A percentile compares a stretch with the other conserved stretches of the same genome.
Conservation (phyloP, 2,113 vertebrate genomes). For the Periophthalmus modestus region DNA sequence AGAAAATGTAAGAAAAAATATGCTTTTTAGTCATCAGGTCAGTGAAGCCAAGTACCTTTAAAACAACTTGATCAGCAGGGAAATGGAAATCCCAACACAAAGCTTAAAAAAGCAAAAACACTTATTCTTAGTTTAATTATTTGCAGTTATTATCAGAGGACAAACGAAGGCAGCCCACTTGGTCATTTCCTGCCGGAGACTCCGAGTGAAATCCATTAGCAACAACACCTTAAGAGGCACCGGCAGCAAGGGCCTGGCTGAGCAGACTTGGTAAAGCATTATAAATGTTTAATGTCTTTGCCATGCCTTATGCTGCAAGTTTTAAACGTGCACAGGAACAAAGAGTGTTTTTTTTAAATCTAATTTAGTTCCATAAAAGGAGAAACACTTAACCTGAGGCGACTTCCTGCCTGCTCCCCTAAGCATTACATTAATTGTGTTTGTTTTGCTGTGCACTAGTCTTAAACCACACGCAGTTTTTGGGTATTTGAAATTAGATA, state of each 20-base stretch:
- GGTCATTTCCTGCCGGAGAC: not conserved
- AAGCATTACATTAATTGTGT: constrained; percentile 48
- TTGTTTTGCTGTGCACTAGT: constrained; percentile 48
- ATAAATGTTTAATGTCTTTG: constrained; percentile 38
- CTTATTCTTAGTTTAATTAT: constrained; percentile 21
- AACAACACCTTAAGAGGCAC: constrained; percentile 4
- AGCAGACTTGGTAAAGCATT: constrained; percentile 2
- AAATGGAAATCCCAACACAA: constrained; percentile 26
- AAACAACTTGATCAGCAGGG: constrained; percentile 32
- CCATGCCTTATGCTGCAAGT: constrained; percentile 23
- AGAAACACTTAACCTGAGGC: constrained; percentile 39
- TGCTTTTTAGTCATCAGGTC: not conserved
- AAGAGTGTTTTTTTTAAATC: constrained; percentile 38
- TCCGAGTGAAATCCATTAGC: constrained; percentile 9
- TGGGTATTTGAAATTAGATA: constrained; percentile 29
- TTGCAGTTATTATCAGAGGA: constrained; percentile 18
- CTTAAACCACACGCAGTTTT: constrained; percentile 34
- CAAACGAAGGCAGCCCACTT: not conserved
- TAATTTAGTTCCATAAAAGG: constrained; percentile 37
- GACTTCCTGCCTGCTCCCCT: constrained; percentile 55
- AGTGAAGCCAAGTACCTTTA: constrained; percentile 21
- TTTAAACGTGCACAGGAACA: constrained; percentile 24
- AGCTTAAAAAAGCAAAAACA: not conserved
- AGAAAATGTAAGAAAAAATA: constrained; percentile 36
- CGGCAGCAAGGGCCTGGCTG: constrained; percentile 8